These are phyloP conservation scores for Thermophis baileyi DNA, from an alignment of 2,113 vertebrate species.

Conservation along the genomic window DNA sequence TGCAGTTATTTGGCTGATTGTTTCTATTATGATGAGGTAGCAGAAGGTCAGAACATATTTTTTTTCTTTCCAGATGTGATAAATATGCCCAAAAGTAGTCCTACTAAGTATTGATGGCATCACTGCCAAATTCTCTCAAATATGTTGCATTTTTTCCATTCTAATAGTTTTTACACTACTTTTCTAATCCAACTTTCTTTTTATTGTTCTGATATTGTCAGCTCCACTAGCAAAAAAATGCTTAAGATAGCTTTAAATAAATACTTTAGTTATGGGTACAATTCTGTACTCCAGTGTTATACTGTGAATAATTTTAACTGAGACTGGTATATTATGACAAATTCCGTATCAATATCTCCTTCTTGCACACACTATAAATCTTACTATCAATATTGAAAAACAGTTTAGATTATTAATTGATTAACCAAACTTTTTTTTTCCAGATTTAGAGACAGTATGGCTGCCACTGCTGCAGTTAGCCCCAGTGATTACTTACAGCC, in stretches of 20 bases:
- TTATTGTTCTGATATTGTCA: not conserved
- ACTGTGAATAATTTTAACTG: not conserved
- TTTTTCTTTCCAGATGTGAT: not conserved
- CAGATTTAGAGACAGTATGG: conserved; percentile 91
- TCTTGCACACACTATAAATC: accelerated
- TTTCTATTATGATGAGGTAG: not conserved
- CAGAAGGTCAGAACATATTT: not conserved
- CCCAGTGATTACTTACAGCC: conserved; percentile 97
- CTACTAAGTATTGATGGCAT: not conserved
- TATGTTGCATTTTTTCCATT: not conserved
- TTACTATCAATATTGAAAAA: not conserved
- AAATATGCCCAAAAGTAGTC: not conserved
- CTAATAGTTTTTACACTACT: not conserved
- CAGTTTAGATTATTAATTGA: not conserved
- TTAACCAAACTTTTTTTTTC: not conserved
- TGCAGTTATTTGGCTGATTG: not conserved
- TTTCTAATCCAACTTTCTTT: not conserved
- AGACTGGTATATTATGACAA: not conserved
- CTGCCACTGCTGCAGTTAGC: conserved; percentile 91
- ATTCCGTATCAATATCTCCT: not conserved
- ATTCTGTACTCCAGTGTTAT: not conserved
- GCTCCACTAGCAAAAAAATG: not conserved
- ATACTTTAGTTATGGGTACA: not conserved
- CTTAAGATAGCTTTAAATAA: not conserved
- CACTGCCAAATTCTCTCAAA: not conserved